Conservation (phyloP, 2,113 vertebrate species). For the Scalopus aquaticus region DNA sequence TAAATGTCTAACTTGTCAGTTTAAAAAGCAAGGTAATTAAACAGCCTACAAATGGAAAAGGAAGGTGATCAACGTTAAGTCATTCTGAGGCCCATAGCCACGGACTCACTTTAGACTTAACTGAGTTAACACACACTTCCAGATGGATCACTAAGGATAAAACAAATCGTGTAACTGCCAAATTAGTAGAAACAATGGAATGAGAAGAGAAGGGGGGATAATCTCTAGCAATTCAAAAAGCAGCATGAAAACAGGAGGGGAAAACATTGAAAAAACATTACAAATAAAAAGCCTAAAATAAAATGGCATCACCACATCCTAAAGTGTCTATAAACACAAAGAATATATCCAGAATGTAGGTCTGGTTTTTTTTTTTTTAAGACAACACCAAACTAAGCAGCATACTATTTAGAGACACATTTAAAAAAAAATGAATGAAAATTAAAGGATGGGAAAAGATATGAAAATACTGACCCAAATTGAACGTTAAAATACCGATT, state of each 20-base stretch:
- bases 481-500: neutral
- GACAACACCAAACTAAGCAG: neutral
- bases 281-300: constrained; percentile 5
- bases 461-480: neutral
- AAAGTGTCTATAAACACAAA: neutral
- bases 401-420: neutral
- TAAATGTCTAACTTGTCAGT: neutral
- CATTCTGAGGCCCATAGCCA: neutral
- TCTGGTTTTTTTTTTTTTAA: neutral
- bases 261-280: neutral
- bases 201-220: neutral
- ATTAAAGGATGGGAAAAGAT: neutral
- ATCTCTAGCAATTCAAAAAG: neutral
- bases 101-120: neutral
- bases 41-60: neutral
- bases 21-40: neutral
- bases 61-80: neutral
- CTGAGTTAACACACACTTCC: neutral
- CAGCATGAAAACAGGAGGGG: neutral
- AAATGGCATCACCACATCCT: neutral
- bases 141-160: neutral
- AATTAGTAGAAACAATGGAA: constrained; percentile 3
- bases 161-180: neutral
- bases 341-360: neutral
- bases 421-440: neutral